Evolutionary conservation across 2,113 vertebrate genomes (phyloP).

Genomic region (Nestor notabilis): DNA sequence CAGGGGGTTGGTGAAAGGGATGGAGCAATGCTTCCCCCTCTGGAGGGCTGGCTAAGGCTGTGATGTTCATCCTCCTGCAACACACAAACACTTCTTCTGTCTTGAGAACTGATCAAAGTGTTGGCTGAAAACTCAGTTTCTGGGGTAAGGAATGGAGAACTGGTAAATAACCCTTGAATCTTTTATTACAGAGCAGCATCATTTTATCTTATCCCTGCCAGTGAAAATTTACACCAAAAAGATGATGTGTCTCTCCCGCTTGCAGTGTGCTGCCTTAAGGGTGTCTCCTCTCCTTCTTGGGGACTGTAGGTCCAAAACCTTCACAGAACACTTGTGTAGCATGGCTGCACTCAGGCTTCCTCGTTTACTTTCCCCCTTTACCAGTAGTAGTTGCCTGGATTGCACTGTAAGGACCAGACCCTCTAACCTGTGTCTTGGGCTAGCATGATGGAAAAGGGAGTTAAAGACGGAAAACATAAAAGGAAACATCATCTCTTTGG

Average conservation of each 20-base stretch:
- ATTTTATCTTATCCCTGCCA: neutral
- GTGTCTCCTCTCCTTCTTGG: neutral
- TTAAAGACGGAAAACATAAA: neutral
- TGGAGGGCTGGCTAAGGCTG: neutral
- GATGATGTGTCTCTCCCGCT: neutral
- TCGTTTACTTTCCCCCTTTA: neutral
- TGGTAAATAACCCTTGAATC: neutral
- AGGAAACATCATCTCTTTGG: fast-evolving
- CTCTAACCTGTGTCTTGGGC: neutral
- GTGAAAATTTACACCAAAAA: neutral
- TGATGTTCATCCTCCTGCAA: neutral
- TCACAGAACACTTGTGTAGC: fast-evolving
- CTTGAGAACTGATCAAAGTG: neutral
- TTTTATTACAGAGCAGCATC: neutral
- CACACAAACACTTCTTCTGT: neutral
- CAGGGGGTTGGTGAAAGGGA: neutral
- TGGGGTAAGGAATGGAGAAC: neutral
- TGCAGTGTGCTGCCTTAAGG: neutral
- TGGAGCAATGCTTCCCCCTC: too few species aligned
- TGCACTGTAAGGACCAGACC: neutral
- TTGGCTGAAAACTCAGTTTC: neutral
- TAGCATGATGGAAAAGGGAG: neutral
- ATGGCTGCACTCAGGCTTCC: fast-evolving
- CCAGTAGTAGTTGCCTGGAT: neutral
- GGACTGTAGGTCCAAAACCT: fast-evolving